phyloP scores from a whole-genome alignment of 2,113 vertebrate genomes.

The Turdus rufiventris region DNA sequence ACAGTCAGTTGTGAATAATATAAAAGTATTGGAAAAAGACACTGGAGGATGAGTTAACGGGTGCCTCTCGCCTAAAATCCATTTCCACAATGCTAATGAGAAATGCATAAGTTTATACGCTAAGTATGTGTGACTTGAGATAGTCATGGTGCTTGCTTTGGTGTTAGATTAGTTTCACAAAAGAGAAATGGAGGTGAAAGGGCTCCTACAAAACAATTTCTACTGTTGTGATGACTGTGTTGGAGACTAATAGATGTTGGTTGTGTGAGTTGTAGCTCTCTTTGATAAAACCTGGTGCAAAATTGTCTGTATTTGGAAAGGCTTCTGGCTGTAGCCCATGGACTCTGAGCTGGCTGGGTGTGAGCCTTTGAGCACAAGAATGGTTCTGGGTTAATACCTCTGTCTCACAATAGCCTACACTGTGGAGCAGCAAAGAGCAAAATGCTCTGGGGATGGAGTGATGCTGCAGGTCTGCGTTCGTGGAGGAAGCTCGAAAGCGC shows the following conservation, averaged over 20 bases:
- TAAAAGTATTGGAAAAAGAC: neutral
- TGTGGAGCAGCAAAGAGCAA: neutral
- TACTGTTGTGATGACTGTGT: neutral
- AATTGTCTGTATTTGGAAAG: fast-evolving
- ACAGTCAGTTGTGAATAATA: neutral
- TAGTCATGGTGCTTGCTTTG: neutral
- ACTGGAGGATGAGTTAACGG: neutral
- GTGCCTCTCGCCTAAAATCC: neutral
- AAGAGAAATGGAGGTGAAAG: neutral
- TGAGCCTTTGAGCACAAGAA: neutral
- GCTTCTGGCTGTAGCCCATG: fast-evolving
- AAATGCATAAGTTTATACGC: neutral
- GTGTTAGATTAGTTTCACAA: neutral
- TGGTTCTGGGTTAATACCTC: neutral
- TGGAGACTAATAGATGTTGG: neutral
- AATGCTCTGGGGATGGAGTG: neutral
- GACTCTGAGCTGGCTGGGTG: fast-evolving
- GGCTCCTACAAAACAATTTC: neutral
- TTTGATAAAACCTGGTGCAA: neutral
- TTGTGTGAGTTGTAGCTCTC: neutral
- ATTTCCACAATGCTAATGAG: neutral
- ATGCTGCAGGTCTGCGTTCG: fast-evolving
- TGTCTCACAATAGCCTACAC: fast-evolving
- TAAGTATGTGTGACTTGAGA: neutral
- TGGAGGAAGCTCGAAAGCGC: neutral